phyloP scores from a whole-genome alignment of 2,113 vertebrate species.

The Strix uralensis region DNA sequence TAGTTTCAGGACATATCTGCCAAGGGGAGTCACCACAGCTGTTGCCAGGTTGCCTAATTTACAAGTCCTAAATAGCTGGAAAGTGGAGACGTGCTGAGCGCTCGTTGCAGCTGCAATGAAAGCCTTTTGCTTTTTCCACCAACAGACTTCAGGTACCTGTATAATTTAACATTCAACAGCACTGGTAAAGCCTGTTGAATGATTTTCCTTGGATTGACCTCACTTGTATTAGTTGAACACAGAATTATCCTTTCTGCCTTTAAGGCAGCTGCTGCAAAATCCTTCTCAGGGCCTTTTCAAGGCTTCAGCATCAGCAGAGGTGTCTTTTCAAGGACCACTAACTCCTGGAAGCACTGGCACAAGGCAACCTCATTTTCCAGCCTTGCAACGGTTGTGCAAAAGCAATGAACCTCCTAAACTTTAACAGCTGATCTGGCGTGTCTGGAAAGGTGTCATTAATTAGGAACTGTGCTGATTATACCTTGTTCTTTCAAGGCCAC shows the following conservation, averaged over 20 bases:
- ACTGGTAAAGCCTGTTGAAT: background rate
- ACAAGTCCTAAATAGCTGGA: background rate
- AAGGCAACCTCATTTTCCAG: background rate
- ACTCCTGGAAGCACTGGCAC: background rate
- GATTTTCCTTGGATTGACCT: background rate
- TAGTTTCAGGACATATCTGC: background rate
- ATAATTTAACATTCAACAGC: background rate
- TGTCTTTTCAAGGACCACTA: background rate
- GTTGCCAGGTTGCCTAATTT: background rate
- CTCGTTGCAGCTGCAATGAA: background rate
- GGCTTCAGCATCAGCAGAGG: background rate
- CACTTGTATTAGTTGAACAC: background rate
- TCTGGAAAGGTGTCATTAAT: background rate
- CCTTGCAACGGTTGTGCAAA: rapidly evolving
- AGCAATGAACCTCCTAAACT: background rate
- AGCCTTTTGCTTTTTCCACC: background rate
- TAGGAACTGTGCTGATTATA: background rate
- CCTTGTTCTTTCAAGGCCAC: background rate
- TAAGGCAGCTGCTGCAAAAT: background rate
- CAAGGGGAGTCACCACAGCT: background rate
- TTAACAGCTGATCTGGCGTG: background rate
- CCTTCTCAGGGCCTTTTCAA: background rate
- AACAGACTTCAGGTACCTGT: background rate
- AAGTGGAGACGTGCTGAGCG: background rate
- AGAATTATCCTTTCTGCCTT: background rate